phyloP scores from a whole-genome alignment of 2,113 vertebrate species.

The Megaceryle torquata region DNA sequence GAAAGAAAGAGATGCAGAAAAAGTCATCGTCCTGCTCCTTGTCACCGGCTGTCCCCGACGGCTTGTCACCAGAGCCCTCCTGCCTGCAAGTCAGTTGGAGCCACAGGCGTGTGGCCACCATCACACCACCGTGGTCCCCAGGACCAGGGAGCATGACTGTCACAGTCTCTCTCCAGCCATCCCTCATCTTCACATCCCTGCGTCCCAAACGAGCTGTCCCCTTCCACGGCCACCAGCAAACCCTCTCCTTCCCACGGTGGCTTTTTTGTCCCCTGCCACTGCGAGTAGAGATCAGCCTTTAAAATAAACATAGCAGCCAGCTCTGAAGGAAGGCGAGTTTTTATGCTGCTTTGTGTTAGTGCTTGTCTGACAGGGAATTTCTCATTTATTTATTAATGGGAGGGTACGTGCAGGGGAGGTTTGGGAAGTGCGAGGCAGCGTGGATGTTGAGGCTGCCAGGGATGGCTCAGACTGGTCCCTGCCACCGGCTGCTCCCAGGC shows the following conservation, averaged over 20 bases:
- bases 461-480: neutral
- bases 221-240: accelerated
- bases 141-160: accelerated
- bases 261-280: neutral
- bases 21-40: neutral
- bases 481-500: accelerated
- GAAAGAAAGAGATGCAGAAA: neutral
- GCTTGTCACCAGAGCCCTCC: neutral
- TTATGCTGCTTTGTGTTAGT: accelerated
- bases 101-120: accelerated
- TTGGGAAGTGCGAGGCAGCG: neutral
- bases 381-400: neutral
- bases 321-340: neutral
- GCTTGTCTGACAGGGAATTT: accelerated
- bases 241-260: neutral
- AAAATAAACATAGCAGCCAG: accelerated
- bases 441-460: neutral
- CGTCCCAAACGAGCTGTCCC: neutral
- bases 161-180: accelerated
- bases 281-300: neutral
- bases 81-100: neutral
- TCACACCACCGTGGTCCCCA: accelerated
- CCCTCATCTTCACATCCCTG: neutral
- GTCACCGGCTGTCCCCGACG: accelerated
- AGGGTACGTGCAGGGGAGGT: neutral